These are phyloP conservation scores for Dryococelus australis DNA, from an alignment of 2,888 invertebrate species.

Conservation along the genomic window DNA sequence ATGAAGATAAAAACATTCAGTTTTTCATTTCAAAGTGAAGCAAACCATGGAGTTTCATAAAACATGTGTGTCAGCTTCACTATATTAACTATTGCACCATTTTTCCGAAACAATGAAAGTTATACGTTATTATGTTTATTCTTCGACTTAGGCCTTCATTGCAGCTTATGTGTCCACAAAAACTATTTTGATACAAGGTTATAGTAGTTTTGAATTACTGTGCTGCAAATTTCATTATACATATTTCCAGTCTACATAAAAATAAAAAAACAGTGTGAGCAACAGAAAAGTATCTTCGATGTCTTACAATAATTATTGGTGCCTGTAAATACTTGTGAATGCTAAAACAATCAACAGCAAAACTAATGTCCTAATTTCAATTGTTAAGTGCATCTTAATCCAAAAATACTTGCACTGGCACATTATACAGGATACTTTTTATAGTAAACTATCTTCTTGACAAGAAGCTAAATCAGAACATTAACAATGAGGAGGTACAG, in stretches of 20 bases:
- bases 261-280: background rate
- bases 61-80: background rate
- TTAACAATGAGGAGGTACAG: background rate
- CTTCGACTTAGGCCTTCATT: background rate
- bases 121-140: background rate
- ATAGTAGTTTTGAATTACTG: background rate
- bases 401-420: background rate
- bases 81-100: background rate
- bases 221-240: background rate
- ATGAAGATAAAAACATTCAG: background rate
- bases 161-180: background rate
- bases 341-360: background rate
- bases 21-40: background rate
- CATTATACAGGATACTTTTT: background rate
- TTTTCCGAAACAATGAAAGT: background rate
- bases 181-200: background rate
- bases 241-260: background rate
- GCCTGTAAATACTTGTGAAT: background rate
- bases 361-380: background rate
- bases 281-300: background rate
- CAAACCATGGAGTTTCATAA: background rate
- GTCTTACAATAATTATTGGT: background rate
- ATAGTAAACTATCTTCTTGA: conserved; percentile 3
- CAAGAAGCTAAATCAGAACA: conserved; percentile 13
- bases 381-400: background rate